phyloP scores from a whole-genome alignment of 2,113 vertebrate genomes.

The Gnathonemus echidnorhynchus region DNA sequence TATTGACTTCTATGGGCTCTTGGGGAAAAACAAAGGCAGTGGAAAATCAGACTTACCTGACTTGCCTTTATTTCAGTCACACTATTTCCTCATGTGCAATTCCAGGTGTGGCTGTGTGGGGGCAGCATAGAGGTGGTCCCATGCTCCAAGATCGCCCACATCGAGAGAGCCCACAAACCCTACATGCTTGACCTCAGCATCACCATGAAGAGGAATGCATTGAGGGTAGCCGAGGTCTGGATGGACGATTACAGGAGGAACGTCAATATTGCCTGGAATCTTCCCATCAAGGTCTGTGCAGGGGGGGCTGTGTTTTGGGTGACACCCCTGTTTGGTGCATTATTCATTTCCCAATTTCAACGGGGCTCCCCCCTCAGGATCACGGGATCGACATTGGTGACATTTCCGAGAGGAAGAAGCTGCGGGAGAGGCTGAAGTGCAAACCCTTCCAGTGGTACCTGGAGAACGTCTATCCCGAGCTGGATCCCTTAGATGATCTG shows the following conservation, averaged over 20 bases:
- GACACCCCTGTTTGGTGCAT: neutral
- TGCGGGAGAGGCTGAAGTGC: constrained; percentile 78
- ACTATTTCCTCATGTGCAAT: neutral
- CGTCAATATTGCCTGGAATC: constrained; percentile 65
- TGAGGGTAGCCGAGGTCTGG: constrained; percentile 67
- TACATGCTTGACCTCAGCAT: constrained; percentile 48
- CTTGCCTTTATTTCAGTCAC: too few relatives aligned
- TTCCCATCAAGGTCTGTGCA: constrained; percentile 51
- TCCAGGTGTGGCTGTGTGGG: constrained; percentile 64
- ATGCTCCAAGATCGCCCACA: constrained; percentile 64
- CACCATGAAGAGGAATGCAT: constrained; percentile 54
- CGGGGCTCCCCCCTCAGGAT: constrained; percentile 53
- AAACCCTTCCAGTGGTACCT: constrained; percentile 93
- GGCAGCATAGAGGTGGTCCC: constrained; percentile 69
- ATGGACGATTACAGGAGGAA: constrained; percentile 69
- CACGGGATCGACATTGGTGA: constrained; percentile 87
- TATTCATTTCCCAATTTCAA: neutral
- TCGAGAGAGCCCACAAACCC: constrained; percentile 64
- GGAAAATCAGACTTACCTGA: neutral
- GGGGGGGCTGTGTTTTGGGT: neutral
- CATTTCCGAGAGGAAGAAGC: constrained; percentile 75
- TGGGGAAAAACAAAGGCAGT: neutral
- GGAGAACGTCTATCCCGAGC: constrained; percentile 78
- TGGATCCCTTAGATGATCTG: constrained; percentile 44
- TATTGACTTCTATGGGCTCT: neutral